Evolutionary conservation across 2,113 vertebrate species (phyloP).

Genomic region (Solea senegalensis): DNA sequence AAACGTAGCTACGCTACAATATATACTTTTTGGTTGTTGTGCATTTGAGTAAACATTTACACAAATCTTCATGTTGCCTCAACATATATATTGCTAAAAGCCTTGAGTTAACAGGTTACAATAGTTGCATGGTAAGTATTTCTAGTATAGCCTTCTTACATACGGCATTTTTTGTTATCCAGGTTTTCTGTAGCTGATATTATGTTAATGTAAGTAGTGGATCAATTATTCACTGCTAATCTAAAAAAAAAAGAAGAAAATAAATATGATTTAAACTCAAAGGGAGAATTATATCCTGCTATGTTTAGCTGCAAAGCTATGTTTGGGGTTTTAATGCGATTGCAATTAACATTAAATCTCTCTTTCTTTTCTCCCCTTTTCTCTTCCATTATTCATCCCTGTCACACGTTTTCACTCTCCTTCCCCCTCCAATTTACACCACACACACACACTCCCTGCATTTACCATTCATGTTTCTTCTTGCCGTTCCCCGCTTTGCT

Average conservation of each 20-base stretch:
- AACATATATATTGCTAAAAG: no score
- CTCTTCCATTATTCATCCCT: background rate
- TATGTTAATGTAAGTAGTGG: background rate
- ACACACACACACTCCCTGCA: background rate
- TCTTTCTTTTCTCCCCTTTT: constrained; percentile 12
- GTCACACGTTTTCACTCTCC: background rate
- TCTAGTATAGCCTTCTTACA: no score
- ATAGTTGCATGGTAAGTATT: no score
- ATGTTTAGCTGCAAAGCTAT: background rate
- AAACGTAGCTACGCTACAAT: no score
- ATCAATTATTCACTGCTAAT: background rate
- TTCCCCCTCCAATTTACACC: background rate
- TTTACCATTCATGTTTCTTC: constrained; percentile 7
- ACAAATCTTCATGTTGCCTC: no score
- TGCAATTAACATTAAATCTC: constrained; percentile 6
- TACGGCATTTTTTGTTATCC: background rate
- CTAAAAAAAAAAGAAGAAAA: no score
- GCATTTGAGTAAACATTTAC: no score
- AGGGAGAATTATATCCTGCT: no score
- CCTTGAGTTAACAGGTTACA: no score
- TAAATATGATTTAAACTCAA: no score
- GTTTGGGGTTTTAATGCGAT: constrained; percentile 4
- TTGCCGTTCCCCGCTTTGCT: background rate
- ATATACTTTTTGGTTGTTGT: no score
- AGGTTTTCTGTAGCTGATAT: background rate